These are phyloP conservation scores for Alligator sinensis DNA, from an alignment of 2,113 vertebrate genomes.

Conservation along the genomic window DNA sequence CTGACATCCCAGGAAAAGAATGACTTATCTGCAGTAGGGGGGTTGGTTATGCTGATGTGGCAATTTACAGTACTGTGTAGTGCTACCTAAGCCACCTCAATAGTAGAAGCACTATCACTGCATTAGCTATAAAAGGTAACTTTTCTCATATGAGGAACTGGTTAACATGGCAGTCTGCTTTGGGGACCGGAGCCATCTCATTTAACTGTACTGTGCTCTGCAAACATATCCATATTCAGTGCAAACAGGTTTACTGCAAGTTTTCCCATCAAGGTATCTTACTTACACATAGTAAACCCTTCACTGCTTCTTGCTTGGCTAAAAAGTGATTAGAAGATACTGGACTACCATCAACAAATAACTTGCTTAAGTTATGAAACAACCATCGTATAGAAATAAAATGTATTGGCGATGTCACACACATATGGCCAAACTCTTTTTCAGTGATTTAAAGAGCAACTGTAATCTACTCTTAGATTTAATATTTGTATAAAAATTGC, in stretches of 20 bases:
- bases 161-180: no score
- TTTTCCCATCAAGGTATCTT: neutral
- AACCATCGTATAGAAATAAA: neutral
- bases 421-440: neutral
- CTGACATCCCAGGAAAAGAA: neutral
- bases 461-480: neutral
- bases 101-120: no score
- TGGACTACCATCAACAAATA: neutral
- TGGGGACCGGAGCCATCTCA: no score
- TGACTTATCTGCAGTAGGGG: neutral
- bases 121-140: no score
- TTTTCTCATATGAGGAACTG: no score
- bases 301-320: neutral
- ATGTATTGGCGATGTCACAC: neutral
- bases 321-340: neutral
- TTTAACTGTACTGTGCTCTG: no score
- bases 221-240: neutral
- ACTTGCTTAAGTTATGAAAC: neutral
- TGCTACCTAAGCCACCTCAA: no score
- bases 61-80: no score
- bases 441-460: neutral
- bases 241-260: neutral
- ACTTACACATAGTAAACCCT: neutral
- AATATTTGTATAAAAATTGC: neutral
- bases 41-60: no score